A percentile compares a stretch with the other conserved stretches of the same genome.
phyloP scores from a whole-genome alignment of 1,140 invertebrate genomes.

The Drosophila navojoa region DNA sequence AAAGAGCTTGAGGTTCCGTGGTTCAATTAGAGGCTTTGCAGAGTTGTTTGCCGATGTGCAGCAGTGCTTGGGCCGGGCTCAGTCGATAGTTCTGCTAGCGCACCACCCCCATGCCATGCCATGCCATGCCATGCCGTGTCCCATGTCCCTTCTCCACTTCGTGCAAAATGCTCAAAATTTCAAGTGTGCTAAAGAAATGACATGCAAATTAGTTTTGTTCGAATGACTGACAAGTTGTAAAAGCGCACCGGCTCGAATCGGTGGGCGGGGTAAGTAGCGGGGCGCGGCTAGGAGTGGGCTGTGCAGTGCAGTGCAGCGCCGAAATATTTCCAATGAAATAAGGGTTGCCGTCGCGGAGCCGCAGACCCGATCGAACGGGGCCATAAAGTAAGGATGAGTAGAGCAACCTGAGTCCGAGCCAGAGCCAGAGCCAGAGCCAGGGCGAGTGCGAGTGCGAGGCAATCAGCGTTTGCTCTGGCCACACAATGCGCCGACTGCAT shows the following conservation, averaged over 20 bases:
- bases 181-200: conserved; percentile 82
- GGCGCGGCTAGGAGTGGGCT: neutral
- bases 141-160: conserved; percentile 39
- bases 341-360: conserved; percentile 24
- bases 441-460: conserved; percentile 1
- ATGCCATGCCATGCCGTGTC: neutral
- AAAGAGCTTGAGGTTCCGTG: neutral
- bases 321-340: conserved; percentile 63
- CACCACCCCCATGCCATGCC: neutral
- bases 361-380: neutral
- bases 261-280: neutral
- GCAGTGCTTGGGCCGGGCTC: neutral
- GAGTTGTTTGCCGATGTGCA: conserved; percentile 32
- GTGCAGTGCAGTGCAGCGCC: conserved; percentile 21
- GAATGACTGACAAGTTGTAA: conserved; percentile 83
- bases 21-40: conserved; percentile 3
- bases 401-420: neutral
- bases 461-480: conserved; percentile 48
- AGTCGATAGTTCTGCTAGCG: neutral
- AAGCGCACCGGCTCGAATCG: conserved; percentile 47
- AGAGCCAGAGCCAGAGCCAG: neutral
- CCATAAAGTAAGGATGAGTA: conserved; percentile 45
- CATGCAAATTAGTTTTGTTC: conserved; percentile 83
- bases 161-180: conserved; percentile 64
- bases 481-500: conserved; percentile 73